A percentile compares a stretch with the other conserved stretches of the same genome.
Evolutionary conservation across 2,797 vertebrate species (phyloP).

Genomic region (Sebastes aleutianus): DNA sequence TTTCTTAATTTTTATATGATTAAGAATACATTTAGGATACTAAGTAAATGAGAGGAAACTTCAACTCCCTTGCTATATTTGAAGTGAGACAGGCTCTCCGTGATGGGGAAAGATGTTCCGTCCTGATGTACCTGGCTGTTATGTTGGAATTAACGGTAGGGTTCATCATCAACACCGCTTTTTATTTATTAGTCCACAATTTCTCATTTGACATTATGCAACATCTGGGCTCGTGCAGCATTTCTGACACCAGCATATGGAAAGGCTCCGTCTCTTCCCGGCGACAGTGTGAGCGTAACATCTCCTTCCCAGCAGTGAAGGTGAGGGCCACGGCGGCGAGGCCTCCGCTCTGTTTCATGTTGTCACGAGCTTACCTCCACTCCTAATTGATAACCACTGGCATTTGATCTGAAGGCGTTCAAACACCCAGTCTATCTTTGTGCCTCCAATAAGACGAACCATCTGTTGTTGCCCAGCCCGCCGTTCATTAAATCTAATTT

Average conservation of each 20-base stretch:
- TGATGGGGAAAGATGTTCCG: background rate
- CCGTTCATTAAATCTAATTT: constrained; percentile 83
- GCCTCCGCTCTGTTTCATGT: constrained; percentile 67
- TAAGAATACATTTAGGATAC: constrained; percentile 77
- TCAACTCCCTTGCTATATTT: constrained; percentile 32
- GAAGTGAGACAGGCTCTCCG: constrained; percentile 53
- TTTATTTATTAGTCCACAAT: constrained; percentile 24
- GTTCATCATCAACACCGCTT: constrained; percentile 13
- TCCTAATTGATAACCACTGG: constrained; percentile 83
- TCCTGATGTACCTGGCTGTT: constrained; percentile 11
- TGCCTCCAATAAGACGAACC: constrained; percentile 80
- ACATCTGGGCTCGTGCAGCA: constrained; percentile 54
- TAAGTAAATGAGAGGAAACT: constrained; percentile 80
- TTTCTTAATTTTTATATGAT: constrained; percentile 93
- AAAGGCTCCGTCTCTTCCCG: constrained; percentile 23
- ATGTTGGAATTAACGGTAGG: background rate
- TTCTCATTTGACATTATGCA: constrained; percentile 49
- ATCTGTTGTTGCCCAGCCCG: constrained; percentile 80
- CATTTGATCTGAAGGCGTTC: constrained; percentile 84
- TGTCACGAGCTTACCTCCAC: constrained; percentile 70
- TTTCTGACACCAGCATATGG: constrained; percentile 55
- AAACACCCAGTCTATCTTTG: constrained; percentile 81
- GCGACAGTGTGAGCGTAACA: constrained; percentile 14
- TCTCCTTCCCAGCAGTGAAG: constrained; percentile 55
- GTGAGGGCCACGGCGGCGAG: constrained; percentile 46